Base-by-base conservation (phyloP, 2,888 invertebrate species). In the Chouioia cunea region DNA sequence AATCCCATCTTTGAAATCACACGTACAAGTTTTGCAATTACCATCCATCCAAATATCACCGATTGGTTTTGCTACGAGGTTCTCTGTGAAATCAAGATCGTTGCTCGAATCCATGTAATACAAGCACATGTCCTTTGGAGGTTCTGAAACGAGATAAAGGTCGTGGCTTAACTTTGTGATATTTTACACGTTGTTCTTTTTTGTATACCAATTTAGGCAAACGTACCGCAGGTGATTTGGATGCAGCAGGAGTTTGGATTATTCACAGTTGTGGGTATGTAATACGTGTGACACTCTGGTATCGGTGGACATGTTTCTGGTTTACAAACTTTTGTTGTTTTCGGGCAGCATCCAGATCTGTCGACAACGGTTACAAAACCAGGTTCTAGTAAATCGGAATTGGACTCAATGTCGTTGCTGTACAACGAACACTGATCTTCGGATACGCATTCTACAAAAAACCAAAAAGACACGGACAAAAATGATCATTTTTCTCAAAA, bases 261-360 rank as follows among this genome's bases (percentile, higher is more conserved):
- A 10, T 16, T 8, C 10, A 75, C 64, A 2, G 58, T 69, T 2
- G 79, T 84, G 4, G 89, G 78, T 15, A 87, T 86, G 75, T 91
- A 89, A 84, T 89, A 91, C 74, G 88, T 86, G 1, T 90, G 88
- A 76, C 93, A 93, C 0, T 80, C 76, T 0, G 89, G 88, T 0
- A 89, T 85, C n/a, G 79, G 73, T 0, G 93, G 92, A 79, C 95
- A 95, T 0, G 85, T 85, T 12, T 89, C 89, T 0, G 86, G 85
- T 27, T 89, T 88, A 77, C 95, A 95, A 2, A 89, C 79, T 65
- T 89, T 84, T 70, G 88, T 85, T 10, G 88, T 80, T 4, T 87
- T 87, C 0, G 93, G 92, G 80, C 95, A 95, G 81, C 95, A 95
- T 0, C 93, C 93, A 20, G 88, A 87, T 0, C 86, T 86, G 74